Percentiles rank a stretch among this genome's conserved stretches.
phyloP scores from a whole-genome alignment of 2,797 vertebrate species.

The Labeo calbasu region DNA sequence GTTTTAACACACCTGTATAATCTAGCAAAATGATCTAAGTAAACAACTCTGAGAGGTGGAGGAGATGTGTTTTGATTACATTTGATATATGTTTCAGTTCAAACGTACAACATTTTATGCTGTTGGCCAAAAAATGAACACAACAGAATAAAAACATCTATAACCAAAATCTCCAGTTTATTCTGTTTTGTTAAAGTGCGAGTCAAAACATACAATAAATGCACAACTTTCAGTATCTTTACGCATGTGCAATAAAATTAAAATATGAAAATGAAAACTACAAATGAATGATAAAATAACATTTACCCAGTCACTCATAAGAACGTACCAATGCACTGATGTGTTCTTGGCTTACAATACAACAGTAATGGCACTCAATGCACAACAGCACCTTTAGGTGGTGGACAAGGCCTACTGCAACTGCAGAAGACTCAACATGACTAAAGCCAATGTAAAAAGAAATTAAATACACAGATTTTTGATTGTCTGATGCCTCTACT shows the following conservation, averaged over 20 bases:
- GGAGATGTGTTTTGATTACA: not conserved
- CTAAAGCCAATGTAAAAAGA: not conserved
- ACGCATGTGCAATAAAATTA: constrained; percentile 3
- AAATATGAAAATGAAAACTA: not conserved
- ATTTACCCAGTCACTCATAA: not conserved
- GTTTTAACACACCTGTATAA: constrained; percentile 30
- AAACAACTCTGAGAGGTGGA: not conserved
- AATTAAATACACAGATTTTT: not conserved
- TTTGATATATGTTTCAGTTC: not conserved
- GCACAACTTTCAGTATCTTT: constrained; percentile 14
- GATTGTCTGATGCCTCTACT: constrained; percentile 31
- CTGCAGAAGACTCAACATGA: not conserved
- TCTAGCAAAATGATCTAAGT: constrained; percentile 26
- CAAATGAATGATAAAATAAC: constrained; percentile 3
- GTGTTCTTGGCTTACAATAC: constrained; percentile 4
- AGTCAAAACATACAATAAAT: constrained; percentile 19
- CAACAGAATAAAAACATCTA: not conserved
- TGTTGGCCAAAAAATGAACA: not conserved
- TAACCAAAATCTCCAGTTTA: constrained; percentile 26
- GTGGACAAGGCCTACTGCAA: constrained; percentile 26
- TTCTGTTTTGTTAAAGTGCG: constrained; percentile 36
- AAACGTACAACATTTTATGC: not conserved
- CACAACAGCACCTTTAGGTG: constrained; percentile 29
- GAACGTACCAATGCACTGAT: not conserved
- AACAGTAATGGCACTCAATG: constrained; percentile 11